Conservation (phyloP, 2,797 vertebrate genomes). For the Halcyon smyrnensis region DNA sequence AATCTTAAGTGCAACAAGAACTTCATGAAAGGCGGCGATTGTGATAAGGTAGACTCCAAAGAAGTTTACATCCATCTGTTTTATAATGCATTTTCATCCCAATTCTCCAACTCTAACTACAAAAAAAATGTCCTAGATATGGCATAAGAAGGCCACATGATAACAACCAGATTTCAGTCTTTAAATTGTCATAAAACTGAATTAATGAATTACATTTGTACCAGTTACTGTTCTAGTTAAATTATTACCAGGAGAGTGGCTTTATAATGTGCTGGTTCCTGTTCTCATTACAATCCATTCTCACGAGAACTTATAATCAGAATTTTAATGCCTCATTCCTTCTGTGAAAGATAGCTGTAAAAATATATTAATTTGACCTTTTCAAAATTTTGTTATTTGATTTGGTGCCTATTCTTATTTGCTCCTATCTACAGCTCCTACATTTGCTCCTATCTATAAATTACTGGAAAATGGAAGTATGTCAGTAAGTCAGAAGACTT, state of each 20-base stretch:
- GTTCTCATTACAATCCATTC: slow-evolving; percentile 65
- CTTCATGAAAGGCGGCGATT: not conserved
- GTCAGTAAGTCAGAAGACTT: slow-evolving; percentile 27
- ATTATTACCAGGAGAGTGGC: slow-evolving; percentile 66
- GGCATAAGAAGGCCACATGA: not conserved
- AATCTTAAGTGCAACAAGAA: not conserved
- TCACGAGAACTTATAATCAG: slow-evolving; percentile 62
- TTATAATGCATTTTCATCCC: not conserved
- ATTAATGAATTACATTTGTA: slow-evolving; percentile 69
- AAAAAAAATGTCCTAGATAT: not conserved
- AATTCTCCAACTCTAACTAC: not conserved
- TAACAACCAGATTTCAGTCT: slow-evolving; percentile 9
- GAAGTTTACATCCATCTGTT: not conserved
- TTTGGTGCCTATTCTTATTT: slow-evolving; percentile 40
- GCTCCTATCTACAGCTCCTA: slow-evolving; percentile 1
- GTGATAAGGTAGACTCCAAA: not conserved
- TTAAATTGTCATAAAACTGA: slow-evolving; percentile 47
- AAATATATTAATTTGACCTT: slow-evolving; percentile 69
- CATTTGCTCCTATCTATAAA: not conserved
- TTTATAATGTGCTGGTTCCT: slow-evolving; percentile 62
- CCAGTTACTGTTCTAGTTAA: slow-evolving; percentile 61
- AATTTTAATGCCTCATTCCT: slow-evolving; percentile 53
- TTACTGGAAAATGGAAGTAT: not conserved
- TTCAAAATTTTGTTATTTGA: slow-evolving; percentile 53
- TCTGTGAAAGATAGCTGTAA: slow-evolving; percentile 34